Percentiles rank a stretch among this genome's conserved stretches.
phyloP scores from a whole-genome alignment of 2,113 vertebrate species.

The Sinosuthora webbiana region DNA sequence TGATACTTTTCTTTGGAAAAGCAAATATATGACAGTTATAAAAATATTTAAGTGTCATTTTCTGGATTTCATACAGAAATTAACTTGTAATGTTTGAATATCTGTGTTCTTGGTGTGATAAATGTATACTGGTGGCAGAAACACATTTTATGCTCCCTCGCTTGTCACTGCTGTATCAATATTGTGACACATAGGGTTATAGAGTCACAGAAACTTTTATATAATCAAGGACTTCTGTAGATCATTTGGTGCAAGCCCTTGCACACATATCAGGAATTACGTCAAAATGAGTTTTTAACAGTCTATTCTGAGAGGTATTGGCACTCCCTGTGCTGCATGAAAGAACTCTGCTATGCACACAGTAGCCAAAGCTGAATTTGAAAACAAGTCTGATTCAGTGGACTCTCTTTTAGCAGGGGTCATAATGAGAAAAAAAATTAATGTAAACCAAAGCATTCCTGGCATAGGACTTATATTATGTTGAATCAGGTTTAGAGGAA shows the following conservation, averaged over 20 bases:
- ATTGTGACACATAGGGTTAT: not conserved
- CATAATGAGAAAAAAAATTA: not conserved
- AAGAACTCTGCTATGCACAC: fast-evolving
- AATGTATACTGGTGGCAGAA: not conserved
- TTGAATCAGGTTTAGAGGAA: not conserved
- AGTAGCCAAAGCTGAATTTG: not conserved
- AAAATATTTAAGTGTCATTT: not conserved
- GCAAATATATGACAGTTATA: not conserved
- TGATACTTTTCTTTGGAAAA: not conserved
- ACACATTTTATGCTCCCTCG: fast-evolving
- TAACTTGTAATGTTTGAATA: not conserved
- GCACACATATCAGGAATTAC: not conserved
- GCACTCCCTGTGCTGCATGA: not conserved
- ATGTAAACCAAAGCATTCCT: not conserved
- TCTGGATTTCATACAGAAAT: not conserved
- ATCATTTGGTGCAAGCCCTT: not conserved
- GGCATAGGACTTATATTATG: not conserved
- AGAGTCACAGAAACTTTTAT: not conserved
- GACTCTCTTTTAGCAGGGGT: not conserved
- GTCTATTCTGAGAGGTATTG: not conserved
- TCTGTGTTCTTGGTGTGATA: not conserved
- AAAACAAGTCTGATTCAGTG: not conserved
- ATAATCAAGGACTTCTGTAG: not conserved
- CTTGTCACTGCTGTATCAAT: not conserved
- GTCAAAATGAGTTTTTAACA: not conserved